These are phyloP conservation scores for Myathropa florea DNA, from an alignment of 2,888 invertebrate genomes.

Conservation along the genomic window DNA sequence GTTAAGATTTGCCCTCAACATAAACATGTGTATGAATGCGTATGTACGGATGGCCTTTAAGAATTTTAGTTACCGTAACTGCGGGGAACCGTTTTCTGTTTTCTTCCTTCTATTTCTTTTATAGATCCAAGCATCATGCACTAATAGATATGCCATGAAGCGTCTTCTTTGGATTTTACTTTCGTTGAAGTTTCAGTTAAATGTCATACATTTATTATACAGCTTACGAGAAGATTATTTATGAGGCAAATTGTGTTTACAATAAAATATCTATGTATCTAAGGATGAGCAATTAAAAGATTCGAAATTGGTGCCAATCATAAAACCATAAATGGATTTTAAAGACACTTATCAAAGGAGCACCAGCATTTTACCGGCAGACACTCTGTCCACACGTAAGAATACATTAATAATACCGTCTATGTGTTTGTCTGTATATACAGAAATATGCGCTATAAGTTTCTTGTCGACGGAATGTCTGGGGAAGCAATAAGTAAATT, in stretches of 20 bases:
- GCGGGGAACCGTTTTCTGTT: slow-evolving; percentile 46
- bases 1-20: not conserved
- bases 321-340: slow-evolving; percentile 57
- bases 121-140: slow-evolving; percentile 20
- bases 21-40: not conserved
- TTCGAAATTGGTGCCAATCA: slow-evolving; percentile 30
- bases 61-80: slow-evolving; percentile 47
- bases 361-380: slow-evolving; percentile 35
- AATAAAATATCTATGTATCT: slow-evolving; percentile 30
- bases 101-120: not conserved
- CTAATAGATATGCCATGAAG: slow-evolving; percentile 49
- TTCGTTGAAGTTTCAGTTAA: slow-evolving; percentile 70
- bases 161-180: slow-evolving; percentile 62
- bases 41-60: slow-evolving; percentile 35
- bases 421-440: not conserved
- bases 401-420: not conserved
- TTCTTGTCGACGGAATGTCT: slow-evolving; percentile 51
- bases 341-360: slow-evolving; percentile 17
- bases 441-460: not conserved
- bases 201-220: slow-evolving; percentile 39
- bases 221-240: slow-evolving; percentile 25
- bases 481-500: not conserved
- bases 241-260: slow-evolving; percentile 49
- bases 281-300: slow-evolving; percentile 40
- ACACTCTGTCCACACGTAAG: slow-evolving; percentile 44